These are phyloP conservation scores for Apodemus sylvaticus DNA, from an alignment of 2,113 vertebrate genomes.

Conservation along the genomic window DNA sequence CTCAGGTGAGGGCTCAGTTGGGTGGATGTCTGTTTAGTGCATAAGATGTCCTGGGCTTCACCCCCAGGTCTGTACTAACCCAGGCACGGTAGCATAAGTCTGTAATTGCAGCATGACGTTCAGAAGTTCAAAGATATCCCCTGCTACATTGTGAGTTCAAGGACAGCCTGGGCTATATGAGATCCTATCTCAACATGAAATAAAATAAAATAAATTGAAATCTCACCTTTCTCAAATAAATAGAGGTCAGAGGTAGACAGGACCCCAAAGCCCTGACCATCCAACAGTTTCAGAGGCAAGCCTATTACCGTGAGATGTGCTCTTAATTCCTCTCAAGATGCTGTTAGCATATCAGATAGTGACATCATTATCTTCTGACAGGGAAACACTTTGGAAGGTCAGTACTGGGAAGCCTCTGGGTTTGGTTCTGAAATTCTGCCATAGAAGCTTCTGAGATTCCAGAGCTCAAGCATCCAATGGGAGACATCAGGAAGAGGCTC, in stretches of 20 bases:
- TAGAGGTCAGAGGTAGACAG: background rate
- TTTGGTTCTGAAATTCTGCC: fast-evolving
- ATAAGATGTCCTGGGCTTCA: background rate
- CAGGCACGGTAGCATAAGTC: background rate
- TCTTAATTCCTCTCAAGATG: background rate
- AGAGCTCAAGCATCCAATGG: fast-evolving
- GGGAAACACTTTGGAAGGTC: background rate
- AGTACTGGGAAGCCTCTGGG: background rate
- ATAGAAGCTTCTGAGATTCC: background rate
- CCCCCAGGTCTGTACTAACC: background rate
- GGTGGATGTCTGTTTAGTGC: background rate
- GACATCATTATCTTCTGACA: background rate
- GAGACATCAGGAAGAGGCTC: background rate
- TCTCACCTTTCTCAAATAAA: background rate
- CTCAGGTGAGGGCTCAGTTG: background rate
- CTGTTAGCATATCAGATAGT: background rate
- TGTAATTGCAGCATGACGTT: background rate
- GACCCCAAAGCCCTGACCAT: background rate
- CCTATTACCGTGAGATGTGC: background rate
- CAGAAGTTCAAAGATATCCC: background rate
- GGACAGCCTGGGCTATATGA: background rate
- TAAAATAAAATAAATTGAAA: background rate
- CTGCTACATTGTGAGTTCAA: background rate
- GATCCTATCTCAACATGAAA: background rate
- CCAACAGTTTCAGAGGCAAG: background rate